Conservation (phyloP, 2,113 vertebrate genomes). For the Psilopsiagon aymara region DNA sequence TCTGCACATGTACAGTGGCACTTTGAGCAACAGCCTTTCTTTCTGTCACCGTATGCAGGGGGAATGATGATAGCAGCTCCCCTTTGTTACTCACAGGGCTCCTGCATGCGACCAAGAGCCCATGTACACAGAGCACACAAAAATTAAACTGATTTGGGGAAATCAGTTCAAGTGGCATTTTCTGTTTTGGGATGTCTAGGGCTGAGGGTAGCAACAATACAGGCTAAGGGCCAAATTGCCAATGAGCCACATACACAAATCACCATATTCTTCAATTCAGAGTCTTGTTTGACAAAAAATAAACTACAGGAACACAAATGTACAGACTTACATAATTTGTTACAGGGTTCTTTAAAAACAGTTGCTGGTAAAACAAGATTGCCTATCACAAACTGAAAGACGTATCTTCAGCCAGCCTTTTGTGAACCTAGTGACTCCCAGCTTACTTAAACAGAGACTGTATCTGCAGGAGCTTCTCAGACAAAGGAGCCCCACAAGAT, state of each 20-base stretch:
- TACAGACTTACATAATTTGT: not conserved
- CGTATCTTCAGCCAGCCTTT: not conserved
- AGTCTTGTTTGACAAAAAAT: not conserved
- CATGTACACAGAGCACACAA: fast-evolving
- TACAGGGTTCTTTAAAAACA: not conserved
- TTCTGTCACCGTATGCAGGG: not conserved
- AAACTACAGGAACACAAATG: not conserved
- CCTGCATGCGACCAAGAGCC: not conserved
- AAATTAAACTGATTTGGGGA: not conserved
- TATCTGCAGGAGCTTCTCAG: not conserved
- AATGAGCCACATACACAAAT: not conserved
- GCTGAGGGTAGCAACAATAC: not conserved
- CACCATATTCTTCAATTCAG: not conserved
- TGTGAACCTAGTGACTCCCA: not conserved
- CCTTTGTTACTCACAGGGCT: not conserved
- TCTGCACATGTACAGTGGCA: not conserved
- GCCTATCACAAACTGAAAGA: not conserved
- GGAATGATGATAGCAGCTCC: not conserved
- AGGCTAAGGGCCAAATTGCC: not conserved
- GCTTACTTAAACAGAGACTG: not conserved
- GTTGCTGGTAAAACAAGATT: not conserved
- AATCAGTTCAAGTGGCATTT: not conserved
- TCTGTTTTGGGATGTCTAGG: not conserved
- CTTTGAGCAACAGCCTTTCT: not conserved
- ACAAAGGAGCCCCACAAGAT: not conserved